These are phyloP conservation scores for Acromyrmex heyeri DNA, from an alignment of 1,140 invertebrate genomes.

Conservation along the genomic window DNA sequence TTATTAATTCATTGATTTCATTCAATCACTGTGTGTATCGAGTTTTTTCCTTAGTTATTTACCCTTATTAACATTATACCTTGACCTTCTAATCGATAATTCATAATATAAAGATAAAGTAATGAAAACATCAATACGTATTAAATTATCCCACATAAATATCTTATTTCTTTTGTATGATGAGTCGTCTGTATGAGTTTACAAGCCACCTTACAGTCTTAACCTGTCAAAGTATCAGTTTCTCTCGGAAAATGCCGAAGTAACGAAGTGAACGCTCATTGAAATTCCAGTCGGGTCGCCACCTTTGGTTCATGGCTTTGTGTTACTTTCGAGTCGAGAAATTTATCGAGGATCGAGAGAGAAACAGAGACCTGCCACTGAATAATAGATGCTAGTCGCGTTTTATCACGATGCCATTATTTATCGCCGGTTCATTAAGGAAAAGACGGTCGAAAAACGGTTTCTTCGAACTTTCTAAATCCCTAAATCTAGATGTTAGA, in stretches of 20 bases:
- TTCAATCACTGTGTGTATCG: too few species aligned
- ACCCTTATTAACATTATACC: background rate
- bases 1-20: background rate
- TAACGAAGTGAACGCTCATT: constrained; percentile 39
- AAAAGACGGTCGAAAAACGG: background rate
- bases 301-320: constrained; percentile 28
- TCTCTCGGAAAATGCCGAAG: background rate
- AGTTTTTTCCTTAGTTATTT: background rate
- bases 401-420: constrained; percentile 36
- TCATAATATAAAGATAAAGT: background rate
- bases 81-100: background rate
- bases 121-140: background rate
- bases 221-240: constrained; percentile 14
- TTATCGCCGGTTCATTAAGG: constrained; percentile 44
- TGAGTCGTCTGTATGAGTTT: background rate
- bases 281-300: constrained; percentile 27
- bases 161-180: background rate
- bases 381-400: constrained; percentile 49
- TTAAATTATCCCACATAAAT: background rate
- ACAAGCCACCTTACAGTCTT: background rate
- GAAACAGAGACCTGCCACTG: background rate
- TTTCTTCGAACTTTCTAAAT: background rate
- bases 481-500: constrained; percentile 8
- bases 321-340: constrained; percentile 13
- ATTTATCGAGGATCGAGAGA: constrained; percentile 20